Conservation (phyloP, 2,888 invertebrate genomes). For the Odontomyia ornata region DNA sequence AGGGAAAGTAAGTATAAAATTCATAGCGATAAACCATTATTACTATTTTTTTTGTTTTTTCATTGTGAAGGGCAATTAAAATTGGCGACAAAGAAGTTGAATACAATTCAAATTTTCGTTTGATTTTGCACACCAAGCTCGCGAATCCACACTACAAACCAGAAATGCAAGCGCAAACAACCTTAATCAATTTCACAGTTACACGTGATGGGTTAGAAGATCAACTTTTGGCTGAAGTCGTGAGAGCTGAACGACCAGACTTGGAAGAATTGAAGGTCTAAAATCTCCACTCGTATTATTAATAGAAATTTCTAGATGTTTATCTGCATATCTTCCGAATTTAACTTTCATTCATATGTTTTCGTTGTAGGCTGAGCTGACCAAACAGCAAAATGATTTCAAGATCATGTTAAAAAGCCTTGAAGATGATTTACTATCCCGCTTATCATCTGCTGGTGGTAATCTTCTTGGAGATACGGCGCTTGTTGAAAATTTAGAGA, state of each 20-base stretch:
- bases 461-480: conserved; percentile 95
- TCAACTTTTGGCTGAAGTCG: conserved; percentile 94
- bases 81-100: conserved; percentile 97
- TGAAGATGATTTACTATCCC: conserved; percentile 91
- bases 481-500: conserved; percentile 94
- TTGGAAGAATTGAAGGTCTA: conserved; percentile 86
- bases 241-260: conserved; percentile 96
- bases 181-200: conserved; percentile 95
- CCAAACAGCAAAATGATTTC: conserved; percentile 96
- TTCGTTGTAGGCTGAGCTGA: conserved; percentile 79
- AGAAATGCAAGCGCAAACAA: conserved; percentile 98
- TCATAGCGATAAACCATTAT: neutral
- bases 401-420: conserved; percentile 92
- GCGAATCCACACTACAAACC: conserved; percentile 98
- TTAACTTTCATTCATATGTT: neutral
- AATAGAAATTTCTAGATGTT: no score
- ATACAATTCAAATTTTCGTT: conserved; percentile 84
- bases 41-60: no score
- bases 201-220: conserved; percentile 96
- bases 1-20: conserved; percentile 76
- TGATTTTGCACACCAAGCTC: conserved; percentile 92
- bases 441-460: conserved; percentile 90
- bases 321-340: no score
- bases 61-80: conserved; percentile 81
- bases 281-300: neutral